A percentile compares a stretch with the other conserved stretches of the same genome.
These are phyloP conservation scores for Pantherophis guttatus DNA, from an alignment of 2,113 vertebrate genomes.

Conservation along the genomic window DNA sequence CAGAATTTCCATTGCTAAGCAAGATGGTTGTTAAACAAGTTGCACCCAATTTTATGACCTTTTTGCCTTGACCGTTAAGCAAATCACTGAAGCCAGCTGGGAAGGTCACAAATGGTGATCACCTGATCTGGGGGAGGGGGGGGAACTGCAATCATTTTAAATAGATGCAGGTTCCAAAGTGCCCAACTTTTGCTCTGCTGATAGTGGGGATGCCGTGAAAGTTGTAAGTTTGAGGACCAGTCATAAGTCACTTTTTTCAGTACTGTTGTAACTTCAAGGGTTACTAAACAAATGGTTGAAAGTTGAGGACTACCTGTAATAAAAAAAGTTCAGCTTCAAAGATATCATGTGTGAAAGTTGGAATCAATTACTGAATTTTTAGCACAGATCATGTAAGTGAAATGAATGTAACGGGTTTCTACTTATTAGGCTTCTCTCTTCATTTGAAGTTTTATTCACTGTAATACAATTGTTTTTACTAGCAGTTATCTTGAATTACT, in stretches of 20 bases:
- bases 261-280: not conserved
- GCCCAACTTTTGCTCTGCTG: not conserved
- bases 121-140: not conserved
- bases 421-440: not conserved
- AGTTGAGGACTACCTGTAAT: not conserved
- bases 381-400: not conserved
- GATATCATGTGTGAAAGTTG: not conserved
- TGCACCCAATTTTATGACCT: not conserved
- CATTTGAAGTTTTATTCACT: not conserved
- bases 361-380: not conserved
- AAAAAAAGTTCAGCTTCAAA: not conserved
- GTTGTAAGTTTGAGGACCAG: not conserved
- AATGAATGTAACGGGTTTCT: not conserved
- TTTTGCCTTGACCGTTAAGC: not conserved
- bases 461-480: not conserved
- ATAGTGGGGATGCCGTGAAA: not conserved
- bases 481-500: not conserved
- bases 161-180: not conserved
- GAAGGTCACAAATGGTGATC: not conserved
- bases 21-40: not conserved
- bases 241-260: not conserved
- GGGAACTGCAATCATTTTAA: not conserved
- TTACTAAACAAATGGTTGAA: not conserved
- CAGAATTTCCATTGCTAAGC: not conserved
- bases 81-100: not conserved